Evolutionary conservation across 2,797 vertebrate species (phyloP).

Genomic region (Labroides dimidiatus): DNA sequence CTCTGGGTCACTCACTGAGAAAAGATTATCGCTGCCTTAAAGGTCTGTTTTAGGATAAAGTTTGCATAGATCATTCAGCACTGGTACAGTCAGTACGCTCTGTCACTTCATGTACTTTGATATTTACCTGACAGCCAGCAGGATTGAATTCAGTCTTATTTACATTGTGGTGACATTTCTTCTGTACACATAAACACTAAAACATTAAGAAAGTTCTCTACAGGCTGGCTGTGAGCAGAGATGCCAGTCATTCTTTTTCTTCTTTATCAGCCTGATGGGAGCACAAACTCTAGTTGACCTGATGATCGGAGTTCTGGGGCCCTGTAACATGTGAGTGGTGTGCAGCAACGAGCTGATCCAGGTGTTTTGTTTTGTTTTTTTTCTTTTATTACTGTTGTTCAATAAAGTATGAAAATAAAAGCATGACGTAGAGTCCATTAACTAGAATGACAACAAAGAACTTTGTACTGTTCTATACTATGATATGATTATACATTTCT

Average conservation of each 20-base stretch:
- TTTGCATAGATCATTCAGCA: not conserved
- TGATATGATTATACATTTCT: too few relatives aligned
- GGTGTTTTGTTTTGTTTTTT: not conserved
- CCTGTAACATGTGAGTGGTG: slow-evolving; percentile 2
- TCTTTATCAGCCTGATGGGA: slow-evolving; percentile 47
- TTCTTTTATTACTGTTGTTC: too few relatives aligned
- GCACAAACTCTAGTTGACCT: slow-evolving; percentile 42
- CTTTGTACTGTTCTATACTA: too few relatives aligned
- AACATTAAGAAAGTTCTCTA: slow-evolving; percentile 9
- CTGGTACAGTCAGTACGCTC: too few relatives aligned
- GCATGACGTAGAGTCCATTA: too few relatives aligned
- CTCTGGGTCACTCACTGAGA: slow-evolving; percentile 7
- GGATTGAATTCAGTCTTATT: slow-evolving; percentile 1
- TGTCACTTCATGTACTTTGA: not conserved
- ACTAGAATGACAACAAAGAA: too few relatives aligned
- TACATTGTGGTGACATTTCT: not conserved
- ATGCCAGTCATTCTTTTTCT: slow-evolving; percentile 53
- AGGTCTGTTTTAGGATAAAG: not conserved
- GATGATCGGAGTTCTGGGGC: slow-evolving; percentile 21
- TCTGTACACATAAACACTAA: slow-evolving; percentile 14
- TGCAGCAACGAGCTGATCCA: not conserved
- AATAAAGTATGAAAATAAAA: too few relatives aligned
- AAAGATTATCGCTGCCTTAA: not conserved
- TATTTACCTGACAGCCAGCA: not conserved
- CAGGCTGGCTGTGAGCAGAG: slow-evolving; percentile 16